These are phyloP conservation scores for Malacoraja senta DNA, from an alignment of 2,797 vertebrate species.

Conservation along the genomic window DNA sequence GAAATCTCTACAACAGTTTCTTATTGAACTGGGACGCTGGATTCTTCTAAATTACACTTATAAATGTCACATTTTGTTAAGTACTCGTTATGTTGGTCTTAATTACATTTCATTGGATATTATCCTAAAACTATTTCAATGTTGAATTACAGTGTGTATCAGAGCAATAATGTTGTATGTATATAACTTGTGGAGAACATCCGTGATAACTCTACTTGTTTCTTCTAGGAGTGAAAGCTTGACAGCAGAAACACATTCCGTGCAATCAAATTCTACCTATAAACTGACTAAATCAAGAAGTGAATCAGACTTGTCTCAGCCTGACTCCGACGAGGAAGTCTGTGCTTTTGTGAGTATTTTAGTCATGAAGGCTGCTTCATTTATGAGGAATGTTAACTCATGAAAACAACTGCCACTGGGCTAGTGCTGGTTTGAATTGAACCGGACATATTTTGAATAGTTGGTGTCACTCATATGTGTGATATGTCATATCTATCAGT, in stretches of 20 bases:
- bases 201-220: not conserved
- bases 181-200: not conserved
- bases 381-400: not conserved
- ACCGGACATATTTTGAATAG: not conserved
- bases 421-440: not conserved
- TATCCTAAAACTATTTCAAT: not conserved
- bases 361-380: not conserved
- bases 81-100: not conserved
- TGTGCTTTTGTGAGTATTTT: slow-evolving; percentile 70
- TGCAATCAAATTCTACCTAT: slow-evolving; percentile 75
- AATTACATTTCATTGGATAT: not conserved
- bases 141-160: not conserved
- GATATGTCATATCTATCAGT: no score
- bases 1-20: not conserved
- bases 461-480: no score
- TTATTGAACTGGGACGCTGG: not conserved
- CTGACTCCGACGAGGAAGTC: slow-evolving; percentile 91
- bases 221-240: slow-evolving; percentile 84
- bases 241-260: slow-evolving; percentile 78
- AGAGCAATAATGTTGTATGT: not conserved
- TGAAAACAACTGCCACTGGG: not conserved
- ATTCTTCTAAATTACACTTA: not conserved
- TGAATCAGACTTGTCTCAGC: slow-evolving; percentile 93
- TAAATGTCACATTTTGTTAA: not conserved
- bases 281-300: slow-evolving; percentile 90